Evolutionary conservation across 2,888 invertebrate genomes (phyloP).

Genomic region (Lutraria lutraria): DNA sequence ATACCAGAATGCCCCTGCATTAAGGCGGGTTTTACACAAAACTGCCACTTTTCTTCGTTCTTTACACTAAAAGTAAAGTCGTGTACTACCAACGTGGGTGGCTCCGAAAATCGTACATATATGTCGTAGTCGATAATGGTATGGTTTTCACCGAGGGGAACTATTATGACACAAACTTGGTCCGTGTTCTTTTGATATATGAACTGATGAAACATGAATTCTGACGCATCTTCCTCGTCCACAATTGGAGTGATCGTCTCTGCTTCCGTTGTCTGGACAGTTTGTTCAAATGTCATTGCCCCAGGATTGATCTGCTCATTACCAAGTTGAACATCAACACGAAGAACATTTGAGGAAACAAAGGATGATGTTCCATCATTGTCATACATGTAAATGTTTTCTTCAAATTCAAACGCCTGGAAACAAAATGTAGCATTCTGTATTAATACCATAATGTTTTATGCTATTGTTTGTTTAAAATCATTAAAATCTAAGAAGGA

Average conservation of each 20-base stretch:
- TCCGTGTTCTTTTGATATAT: slow-evolving; percentile 64
- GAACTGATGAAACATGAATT: slow-evolving; percentile 67
- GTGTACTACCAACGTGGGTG: slow-evolving; percentile 45
- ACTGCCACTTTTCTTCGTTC: slow-evolving; percentile 36
- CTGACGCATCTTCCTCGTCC: slow-evolving; percentile 69
- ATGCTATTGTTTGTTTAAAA: no score
- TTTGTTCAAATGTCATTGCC: slow-evolving; percentile 44
- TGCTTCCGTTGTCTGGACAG: slow-evolving; percentile 39
- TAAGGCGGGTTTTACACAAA: slow-evolving; percentile 31
- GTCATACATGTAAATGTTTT: slow-evolving; percentile 65
- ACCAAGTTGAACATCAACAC: slow-evolving; percentile 50
- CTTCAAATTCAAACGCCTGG: slow-evolving; percentile 47
- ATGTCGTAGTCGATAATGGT: slow-evolving; percentile 37
- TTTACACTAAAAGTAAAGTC: slow-evolving; percentile 30
- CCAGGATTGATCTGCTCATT: slow-evolving; percentile 30
- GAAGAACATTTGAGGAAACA: slow-evolving; percentile 52
- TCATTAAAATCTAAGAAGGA: no score
- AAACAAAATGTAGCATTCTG: no score
- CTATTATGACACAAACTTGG: slow-evolving; percentile 60
- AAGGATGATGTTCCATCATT: slow-evolving; percentile 50
- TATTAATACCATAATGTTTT: background rate
- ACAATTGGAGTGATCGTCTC: slow-evolving; percentile 17
- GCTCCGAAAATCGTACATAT: slow-evolving; percentile 34
- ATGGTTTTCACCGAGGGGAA: slow-evolving; percentile 9
- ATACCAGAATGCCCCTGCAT: slow-evolving; percentile 55